Percentiles rank a stretch among this genome's conserved stretches.
phyloP scores from a whole-genome alignment of 1,140 invertebrate genomes.

The Microplitis mediator region DNA sequence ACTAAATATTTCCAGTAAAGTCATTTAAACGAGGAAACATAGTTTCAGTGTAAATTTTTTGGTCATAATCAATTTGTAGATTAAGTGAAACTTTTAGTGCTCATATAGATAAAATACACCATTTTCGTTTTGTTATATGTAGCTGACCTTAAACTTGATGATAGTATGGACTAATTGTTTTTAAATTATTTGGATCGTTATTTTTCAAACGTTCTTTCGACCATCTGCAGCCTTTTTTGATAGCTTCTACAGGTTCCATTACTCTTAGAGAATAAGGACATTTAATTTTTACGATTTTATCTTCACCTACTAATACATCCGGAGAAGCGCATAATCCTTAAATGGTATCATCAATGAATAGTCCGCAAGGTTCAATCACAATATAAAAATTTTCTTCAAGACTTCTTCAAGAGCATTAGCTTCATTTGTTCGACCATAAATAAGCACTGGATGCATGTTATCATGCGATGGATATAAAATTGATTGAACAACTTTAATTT shows the following conservation, averaged over 20 bases:
- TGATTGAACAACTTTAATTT: conserved; percentile 30
- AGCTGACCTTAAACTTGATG: conserved; percentile 48
- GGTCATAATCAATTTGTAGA: neutral
- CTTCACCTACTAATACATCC: conserved; percentile 48
- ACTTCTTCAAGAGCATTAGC: conserved; percentile 36
- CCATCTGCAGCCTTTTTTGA: too few relatives aligned
- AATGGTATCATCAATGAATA: conserved; percentile 46
- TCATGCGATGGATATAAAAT: conserved; percentile 38
- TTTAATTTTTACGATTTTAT: conserved; percentile 47
- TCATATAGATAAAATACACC: conserved; percentile 38
- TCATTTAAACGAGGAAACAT: neutral
- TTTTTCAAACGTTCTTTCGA: too few relatives aligned
- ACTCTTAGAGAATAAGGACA: conserved; percentile 38
- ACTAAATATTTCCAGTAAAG: neutral
- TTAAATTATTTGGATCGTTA: too few relatives aligned
- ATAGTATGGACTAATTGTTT: conserved; percentile 23
- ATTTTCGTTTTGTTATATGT: conserved; percentile 36
- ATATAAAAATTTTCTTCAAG: conserved; percentile 24
- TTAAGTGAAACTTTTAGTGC: conserved; percentile 23
- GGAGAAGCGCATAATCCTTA: conserved; percentile 48
- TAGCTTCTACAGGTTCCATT: too few relatives aligned
- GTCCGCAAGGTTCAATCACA: conserved; percentile 43
- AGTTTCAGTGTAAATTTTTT: neutral
- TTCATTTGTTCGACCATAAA: conserved; percentile 43
- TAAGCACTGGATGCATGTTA: conserved; percentile 27